phyloP scores from a whole-genome alignment of 2,797 vertebrate genomes.

The Periparus ater region DNA sequence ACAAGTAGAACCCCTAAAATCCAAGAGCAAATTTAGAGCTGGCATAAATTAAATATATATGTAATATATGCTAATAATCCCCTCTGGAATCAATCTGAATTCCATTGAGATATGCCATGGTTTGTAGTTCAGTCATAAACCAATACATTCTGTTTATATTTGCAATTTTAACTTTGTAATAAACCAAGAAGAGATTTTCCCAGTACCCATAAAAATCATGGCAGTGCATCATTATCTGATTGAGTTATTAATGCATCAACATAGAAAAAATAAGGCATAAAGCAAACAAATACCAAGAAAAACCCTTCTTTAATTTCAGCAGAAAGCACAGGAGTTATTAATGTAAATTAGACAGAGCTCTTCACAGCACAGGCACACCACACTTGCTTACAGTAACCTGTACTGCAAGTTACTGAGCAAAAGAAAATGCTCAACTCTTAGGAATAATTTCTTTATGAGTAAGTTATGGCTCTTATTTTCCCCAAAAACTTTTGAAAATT shows the following conservation, averaged over 20 bases:
- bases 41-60: not conserved
- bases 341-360: not conserved
- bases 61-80: not conserved
- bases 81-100: not conserved
- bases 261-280: not conserved
- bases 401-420: not conserved
- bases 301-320: not conserved
- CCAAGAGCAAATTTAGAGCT: not conserved
- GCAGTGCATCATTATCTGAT: not conserved
- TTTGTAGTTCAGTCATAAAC: not conserved
- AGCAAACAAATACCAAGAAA: not conserved
- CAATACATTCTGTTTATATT: not conserved
- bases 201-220: not conserved
- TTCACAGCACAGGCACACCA: not conserved
- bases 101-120: not conserved
- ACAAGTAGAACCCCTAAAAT: not conserved
- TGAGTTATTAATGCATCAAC: not conserved
- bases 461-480: not conserved
- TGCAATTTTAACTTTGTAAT: not conserved
- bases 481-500: not conserved
- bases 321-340: not conserved
- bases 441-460: not conserved
- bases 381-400: not conserved
- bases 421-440: not conserved
- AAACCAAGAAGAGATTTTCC: not conserved